These are phyloP conservation scores for Taxidea taxus DNA, from an alignment of 2,113 vertebrate genomes.

Conservation along the genomic window DNA sequence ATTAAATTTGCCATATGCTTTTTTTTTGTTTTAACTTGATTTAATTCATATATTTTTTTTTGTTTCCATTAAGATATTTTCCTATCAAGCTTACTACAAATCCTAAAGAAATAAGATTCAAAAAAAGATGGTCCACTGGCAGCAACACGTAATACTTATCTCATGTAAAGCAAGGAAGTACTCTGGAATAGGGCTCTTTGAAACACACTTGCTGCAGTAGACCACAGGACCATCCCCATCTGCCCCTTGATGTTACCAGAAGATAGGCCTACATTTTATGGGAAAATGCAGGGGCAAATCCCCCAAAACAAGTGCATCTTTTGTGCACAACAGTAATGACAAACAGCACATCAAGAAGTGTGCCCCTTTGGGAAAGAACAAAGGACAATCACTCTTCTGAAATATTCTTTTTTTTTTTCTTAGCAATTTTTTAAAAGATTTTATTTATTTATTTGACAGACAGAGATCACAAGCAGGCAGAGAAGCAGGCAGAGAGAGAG, in stretches of 20 bases:
- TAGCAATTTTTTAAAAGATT: too few relatives aligned
- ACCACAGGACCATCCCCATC: neutral
- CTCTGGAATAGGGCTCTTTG: neutral
- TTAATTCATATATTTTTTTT: neutral
- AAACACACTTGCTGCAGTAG: neutral
- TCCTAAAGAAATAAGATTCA: neutral
- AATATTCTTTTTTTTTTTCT: too few relatives aligned
- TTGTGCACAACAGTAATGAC: neutral
- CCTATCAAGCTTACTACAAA: neutral
- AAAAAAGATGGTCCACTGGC: neutral
- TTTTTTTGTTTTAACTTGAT: neutral
- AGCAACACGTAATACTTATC: neutral
- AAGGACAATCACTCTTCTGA: neutral
- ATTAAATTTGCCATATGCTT: neutral
- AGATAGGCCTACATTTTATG: neutral
- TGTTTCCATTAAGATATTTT: neutral
- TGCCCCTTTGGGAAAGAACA: neutral
- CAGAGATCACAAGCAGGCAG: too few relatives aligned
- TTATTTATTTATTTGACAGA: too few relatives aligned
- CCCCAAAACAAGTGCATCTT: neutral
- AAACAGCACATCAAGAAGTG: neutral
- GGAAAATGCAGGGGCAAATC: neutral
- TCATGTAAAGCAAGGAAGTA: neutral
- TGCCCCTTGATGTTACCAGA: neutral
- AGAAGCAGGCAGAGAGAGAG: too few relatives aligned